phyloP scores from a whole-genome alignment of 2,113 vertebrate species.

The Hirundichthys speculiger region DNA sequence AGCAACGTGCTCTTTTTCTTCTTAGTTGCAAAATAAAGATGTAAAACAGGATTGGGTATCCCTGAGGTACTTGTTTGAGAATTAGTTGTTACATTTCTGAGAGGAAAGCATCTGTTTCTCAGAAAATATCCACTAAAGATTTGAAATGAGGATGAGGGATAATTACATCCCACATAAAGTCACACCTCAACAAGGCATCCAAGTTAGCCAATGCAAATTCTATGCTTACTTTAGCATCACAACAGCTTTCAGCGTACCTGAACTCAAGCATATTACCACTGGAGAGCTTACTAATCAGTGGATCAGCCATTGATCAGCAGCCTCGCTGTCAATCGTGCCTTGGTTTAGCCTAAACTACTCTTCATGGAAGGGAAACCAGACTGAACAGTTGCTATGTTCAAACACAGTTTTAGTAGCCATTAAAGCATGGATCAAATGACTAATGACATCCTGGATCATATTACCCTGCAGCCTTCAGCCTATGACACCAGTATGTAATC shows the following conservation, averaged over 20 bases:
- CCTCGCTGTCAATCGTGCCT: neutral
- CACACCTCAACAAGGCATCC: neutral
- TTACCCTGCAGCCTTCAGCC: slow-evolving; percentile 47
- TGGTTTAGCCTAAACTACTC: neutral
- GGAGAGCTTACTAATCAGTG: neutral
- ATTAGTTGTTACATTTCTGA: too few species aligned
- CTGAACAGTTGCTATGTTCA: slow-evolving; percentile 16
- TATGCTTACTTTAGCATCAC: too few species aligned
- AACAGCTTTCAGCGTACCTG: neutral
- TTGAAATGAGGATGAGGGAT: neutral
- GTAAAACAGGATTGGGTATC: too few species aligned
- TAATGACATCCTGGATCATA: slow-evolving; percentile 52
- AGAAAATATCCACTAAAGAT: neutral
- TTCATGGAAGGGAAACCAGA: slow-evolving; percentile 7
- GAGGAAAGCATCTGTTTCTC: too few species aligned
- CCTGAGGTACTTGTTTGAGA: too few species aligned
- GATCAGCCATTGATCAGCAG: neutral
- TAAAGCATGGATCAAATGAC: slow-evolving; percentile 52
- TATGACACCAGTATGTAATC: slow-evolving; percentile 60
- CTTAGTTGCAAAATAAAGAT: too few species aligned
- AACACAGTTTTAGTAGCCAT: slow-evolving; percentile 36
- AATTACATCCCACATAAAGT: neutral
- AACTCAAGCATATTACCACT: neutral
- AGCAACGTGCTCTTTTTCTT: too few species aligned
- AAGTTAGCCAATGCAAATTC: neutral